phyloP scores from a whole-genome alignment of 2,888 invertebrate genomes.

The Ophioninae sp. region DNA sequence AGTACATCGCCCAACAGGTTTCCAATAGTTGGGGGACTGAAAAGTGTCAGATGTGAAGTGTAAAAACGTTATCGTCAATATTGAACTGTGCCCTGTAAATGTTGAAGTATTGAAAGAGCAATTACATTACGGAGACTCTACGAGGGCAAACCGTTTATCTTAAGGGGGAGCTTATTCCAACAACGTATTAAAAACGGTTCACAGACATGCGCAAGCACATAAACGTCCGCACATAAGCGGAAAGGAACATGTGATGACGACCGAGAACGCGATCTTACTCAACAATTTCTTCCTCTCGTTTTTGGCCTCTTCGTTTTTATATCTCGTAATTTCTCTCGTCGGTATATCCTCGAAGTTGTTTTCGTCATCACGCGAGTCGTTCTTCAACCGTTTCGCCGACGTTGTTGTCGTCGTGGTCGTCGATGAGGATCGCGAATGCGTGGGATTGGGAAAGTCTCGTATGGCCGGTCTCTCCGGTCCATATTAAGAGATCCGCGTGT shows the following conservation, averaged over 20 bases:
- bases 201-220: not conserved
- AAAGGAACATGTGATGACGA: constrained; percentile 49
- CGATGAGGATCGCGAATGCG: constrained; percentile 61
- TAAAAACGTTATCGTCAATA: not conserved
- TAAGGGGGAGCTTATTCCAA: constrained; percentile 1
- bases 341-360: constrained; percentile 22
- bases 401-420: constrained; percentile 36
- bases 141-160: constrained; percentile 44
- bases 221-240: constrained; percentile 2
- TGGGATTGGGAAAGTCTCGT: constrained; percentile 71
- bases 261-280: constrained; percentile 50
- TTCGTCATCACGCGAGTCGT: constrained; percentile 42
- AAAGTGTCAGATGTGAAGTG: not conserved
- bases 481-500: constrained; percentile 72
- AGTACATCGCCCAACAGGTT: not conserved
- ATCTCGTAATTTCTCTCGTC: constrained; percentile 24
- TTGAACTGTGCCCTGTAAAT: not conserved
- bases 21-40: not conserved
- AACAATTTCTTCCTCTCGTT: constrained; percentile 46
- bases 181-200: not conserved
- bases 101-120: constrained; percentile 27
- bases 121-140: constrained; percentile 30
- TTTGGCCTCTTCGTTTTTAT: constrained; percentile 1
- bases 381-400: constrained; percentile 35
- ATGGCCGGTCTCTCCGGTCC: constrained; percentile 69